These are phyloP conservation scores for Dinomys branickii DNA, from an alignment of 2,113 vertebrate genomes.

Conservation along the genomic window DNA sequence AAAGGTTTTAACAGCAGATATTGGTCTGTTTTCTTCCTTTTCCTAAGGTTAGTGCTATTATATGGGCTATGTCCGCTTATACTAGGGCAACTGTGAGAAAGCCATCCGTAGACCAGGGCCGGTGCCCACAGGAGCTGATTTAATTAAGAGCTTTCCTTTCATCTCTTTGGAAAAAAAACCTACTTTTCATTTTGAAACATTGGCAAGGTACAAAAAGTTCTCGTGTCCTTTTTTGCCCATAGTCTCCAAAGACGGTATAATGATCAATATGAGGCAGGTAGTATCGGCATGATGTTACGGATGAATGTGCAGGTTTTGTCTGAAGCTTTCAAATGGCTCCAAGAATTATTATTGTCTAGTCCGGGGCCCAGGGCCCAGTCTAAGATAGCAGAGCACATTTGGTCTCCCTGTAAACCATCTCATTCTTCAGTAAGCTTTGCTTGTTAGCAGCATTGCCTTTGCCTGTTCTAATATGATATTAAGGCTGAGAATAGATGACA, in stretches of 20 bases:
- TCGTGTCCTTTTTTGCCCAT: background rate
- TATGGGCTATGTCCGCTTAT: background rate
- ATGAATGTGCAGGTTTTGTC: background rate
- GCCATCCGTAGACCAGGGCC: background rate
- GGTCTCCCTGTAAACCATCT: conserved; percentile 14
- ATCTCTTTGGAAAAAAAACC: background rate
- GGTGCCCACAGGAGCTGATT: background rate
- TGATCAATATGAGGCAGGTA: background rate
- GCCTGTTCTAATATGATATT: background rate
- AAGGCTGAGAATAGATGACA: background rate
- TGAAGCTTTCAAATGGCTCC: background rate
- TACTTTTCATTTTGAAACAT: background rate
- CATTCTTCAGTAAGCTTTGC: conserved; percentile 2
- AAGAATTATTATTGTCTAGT: background rate
- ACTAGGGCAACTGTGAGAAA: background rate
- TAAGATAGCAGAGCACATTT: background rate
- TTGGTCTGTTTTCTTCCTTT: background rate
- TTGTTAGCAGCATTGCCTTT: background rate
- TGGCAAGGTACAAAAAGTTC: conserved; percentile 19
- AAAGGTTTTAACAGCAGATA: background rate
- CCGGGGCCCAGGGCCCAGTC: background rate
- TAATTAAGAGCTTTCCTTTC: background rate
- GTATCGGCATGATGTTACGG: background rate
- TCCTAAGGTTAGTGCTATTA: background rate
- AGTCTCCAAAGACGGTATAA: background rate